Percentiles rank a stretch among this genome's conserved stretches.
Evolutionary conservation across 2,888 invertebrate species (phyloP).

Genomic region (Dolomedes plantarius): DNA sequence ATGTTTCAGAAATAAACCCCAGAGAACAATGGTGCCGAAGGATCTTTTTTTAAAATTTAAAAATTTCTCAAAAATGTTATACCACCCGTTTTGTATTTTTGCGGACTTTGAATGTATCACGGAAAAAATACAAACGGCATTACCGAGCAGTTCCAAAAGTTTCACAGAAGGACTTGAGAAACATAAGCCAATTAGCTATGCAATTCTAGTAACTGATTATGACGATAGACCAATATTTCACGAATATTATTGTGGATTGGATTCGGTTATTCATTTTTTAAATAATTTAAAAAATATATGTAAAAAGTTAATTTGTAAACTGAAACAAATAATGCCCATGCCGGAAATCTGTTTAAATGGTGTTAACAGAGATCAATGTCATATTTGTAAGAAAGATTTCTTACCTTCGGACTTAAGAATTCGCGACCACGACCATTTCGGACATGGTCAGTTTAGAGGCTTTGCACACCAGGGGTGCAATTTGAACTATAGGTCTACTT

Average conservation of each 20-base stretch:
- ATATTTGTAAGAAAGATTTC: conserved; percentile 17
- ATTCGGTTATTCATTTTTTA: conserved; percentile 3
- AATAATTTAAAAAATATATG: not conserved
- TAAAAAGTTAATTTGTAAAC: not conserved
- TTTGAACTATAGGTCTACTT: not conserved
- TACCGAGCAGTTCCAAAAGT: too few species aligned
- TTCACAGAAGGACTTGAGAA: not conserved
- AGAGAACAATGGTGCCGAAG: not conserved
- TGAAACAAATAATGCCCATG: not conserved
- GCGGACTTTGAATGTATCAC: too few species aligned
- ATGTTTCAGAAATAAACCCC: not conserved
- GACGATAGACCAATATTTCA: conserved; percentile 12
- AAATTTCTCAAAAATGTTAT: conserved; percentile 1
- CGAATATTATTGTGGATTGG: not conserved
- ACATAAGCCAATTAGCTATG: not conserved
- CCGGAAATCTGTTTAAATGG: too few species aligned
- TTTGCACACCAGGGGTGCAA: too few species aligned
- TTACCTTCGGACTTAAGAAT: too few species aligned
- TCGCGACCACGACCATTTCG: too few species aligned
- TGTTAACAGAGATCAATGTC: not conserved
- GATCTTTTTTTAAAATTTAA: too few species aligned
- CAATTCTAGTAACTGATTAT: conserved; percentile 1
- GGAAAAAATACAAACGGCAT: too few species aligned
- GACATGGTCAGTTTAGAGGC: too few species aligned
- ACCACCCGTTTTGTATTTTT: conserved; percentile 1